Conservation (phyloP, 2,888 invertebrate species). For the Yponomeuta cagnagella region DNA sequence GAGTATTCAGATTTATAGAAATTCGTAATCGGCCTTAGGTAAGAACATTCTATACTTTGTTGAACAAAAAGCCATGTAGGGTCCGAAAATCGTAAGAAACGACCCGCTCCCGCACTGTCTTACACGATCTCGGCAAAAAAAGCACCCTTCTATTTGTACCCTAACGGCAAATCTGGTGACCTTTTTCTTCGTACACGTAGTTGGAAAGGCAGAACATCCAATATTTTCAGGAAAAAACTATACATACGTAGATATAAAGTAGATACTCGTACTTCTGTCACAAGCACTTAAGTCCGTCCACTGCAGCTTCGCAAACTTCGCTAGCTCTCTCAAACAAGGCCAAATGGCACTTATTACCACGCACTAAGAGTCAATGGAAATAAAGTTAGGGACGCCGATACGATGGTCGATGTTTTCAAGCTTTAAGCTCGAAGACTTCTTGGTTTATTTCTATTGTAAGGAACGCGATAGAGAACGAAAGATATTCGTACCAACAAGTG, state of each 20-base stretch:
- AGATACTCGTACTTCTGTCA: slow-evolving; percentile 3
- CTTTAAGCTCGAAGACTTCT: slow-evolving; percentile 2
- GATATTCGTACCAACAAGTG: slow-evolving; percentile 8
- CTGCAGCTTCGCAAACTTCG: slow-evolving; percentile 6
- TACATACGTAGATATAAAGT: not conserved
- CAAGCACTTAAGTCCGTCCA: slow-evolving; percentile 14
- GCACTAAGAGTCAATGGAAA: not conserved
- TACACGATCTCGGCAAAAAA: not conserved
- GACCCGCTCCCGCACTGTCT: not conserved
- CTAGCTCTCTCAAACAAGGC: not conserved
- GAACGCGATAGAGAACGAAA: not conserved
- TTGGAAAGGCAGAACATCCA: not conserved
- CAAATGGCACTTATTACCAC: not conserved
- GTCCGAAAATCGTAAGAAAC: not conserved
- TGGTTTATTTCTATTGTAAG: slow-evolving; percentile 10
- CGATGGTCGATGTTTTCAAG: not conserved
- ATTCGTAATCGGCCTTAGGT: no score
- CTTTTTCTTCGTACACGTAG: not conserved
- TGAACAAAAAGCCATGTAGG: not conserved
- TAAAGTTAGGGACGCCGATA: not conserved
- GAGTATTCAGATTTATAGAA: no score
- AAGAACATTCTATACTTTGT: not conserved
- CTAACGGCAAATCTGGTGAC: not conserved
- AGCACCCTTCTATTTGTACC: not conserved
- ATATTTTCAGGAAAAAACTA: not conserved